Evolutionary conservation across 2,888 invertebrate species (phyloP), one percentile per base, ranked within the genome.

Genomic region (Cephus spinipes): DNA sequence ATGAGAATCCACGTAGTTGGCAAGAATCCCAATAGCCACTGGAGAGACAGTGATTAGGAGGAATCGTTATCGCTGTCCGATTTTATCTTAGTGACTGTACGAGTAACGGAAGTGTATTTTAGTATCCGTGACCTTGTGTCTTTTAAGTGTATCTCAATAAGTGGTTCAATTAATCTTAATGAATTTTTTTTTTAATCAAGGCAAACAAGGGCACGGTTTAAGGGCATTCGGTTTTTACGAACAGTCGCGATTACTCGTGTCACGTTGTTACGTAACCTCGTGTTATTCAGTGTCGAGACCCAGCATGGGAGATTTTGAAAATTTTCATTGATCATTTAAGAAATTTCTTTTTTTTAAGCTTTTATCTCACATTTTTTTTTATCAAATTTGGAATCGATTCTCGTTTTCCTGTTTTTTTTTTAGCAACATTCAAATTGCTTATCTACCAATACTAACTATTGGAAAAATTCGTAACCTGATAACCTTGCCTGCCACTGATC

Each of bases 171-270:
- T 83, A 85, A 86, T 87, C 84, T 81, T 81, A 68, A 79, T 81
- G 68, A 76, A 77, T 82, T 84, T 84, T 85, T 83, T 82, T 88
- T 83, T 82, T 82, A 82, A 82, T 74, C 81, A 83, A 87, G 87
- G 88, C 89, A 90, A 90, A 89, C 87, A 89, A 87, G 86, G 84
- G 83, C 85, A 86, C 82, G 80, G 83, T 84, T 85, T 85, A 82
- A 82, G 84, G 82, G 81, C 85, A 84, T 82, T 85, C 85, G 79
- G 76, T 83, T 76, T 79, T 33, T 23, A 55, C 9, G 55, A 15
- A 23, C 15, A 12, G 31, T 31, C 31, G 30, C 71, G 71, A 71
- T 71, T 71, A 31, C 31, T 23, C 31, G 15, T 55, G 55, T 55
- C 55, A 1, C 23, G 23, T 55, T 40, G 9, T 55, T 55, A 9